Evolutionary conservation across 2,888 invertebrate species (phyloP), one percentile per base, ranked within the genome.

Genomic region (Hyles lineata): DNA sequence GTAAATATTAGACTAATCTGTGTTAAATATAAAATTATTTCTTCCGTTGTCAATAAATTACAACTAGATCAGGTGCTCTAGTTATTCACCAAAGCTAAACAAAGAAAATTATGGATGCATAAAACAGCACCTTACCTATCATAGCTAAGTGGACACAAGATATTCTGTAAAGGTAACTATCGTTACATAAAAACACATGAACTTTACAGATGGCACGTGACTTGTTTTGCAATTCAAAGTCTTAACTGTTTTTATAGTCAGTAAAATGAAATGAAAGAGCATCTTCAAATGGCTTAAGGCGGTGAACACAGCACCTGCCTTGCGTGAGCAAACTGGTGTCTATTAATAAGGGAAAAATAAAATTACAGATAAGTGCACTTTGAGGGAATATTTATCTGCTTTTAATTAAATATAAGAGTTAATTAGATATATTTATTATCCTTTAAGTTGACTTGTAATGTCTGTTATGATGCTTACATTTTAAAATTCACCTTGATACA

Each of bases 271-370:
- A 60, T 61, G 71, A 23, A 23, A 50, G n/a, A 23, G 71, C 21
- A 35, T 70, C 21, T 70, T 21, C 58, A 59, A 70, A 70, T 58
- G n/a, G 23, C 70, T 55, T 35, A 17, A 59, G 58, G 70, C 55
- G 17, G 35, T 58, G 59, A 23, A 43, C 67, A 50, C 23, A 7
- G 63, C 63, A 67, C 67, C 67, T 67, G 67, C 67, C 23, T 43
- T 21, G 17, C 50, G 43, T 67, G 50, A 55, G 17, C 19, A 0
- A 50, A 23, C 67, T 50, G 43, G 43, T 67, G 6, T 63, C 55
- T 55, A 55, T n/a, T 55, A n/a, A n/a, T 19, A 55, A n/a, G 35
- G n/a, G n/a, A 21, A n/a, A 23, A 35, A 21, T 50, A 67, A 43
- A 19, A 62, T 55, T 55, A n/a, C 55, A 32, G 15, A 62, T 2